Percentiles rank a stretch among this genome's conserved stretches.
Evolutionary conservation across 2,888 invertebrate genomes (phyloP).

Genomic region (Tenodera sinensis): DNA sequence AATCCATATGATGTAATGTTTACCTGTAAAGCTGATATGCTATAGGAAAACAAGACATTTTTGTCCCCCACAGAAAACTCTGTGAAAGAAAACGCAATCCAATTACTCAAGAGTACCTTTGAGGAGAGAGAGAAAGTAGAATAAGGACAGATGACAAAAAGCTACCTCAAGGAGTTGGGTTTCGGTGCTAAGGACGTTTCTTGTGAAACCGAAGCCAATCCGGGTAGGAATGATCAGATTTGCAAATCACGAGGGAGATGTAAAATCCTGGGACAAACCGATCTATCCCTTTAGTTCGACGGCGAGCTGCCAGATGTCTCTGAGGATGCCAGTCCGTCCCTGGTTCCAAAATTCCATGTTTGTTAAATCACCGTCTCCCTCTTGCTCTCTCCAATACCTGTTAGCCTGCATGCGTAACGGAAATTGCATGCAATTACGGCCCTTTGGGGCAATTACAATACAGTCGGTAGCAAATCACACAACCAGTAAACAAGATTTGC

Average conservation of each 20-base stretch:
- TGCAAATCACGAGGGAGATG: background rate
- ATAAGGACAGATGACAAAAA: too few species aligned
- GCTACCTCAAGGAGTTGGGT: too few species aligned
- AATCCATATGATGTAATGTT: too few species aligned
- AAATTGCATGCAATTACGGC: background rate
- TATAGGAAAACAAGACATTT: too few species aligned
- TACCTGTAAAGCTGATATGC: too few species aligned
- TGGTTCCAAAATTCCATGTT: background rate
- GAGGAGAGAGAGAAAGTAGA: too few species aligned
- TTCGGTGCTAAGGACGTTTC: background rate
- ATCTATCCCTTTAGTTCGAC: background rate
- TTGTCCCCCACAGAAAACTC: too few species aligned
- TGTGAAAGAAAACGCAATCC: too few species aligned
- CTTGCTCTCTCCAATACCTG: background rate
- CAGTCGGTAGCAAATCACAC: background rate
- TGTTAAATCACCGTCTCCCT: background rate
- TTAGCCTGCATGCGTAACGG: background rate
- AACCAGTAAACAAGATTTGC: background rate
- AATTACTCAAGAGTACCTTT: too few species aligned
- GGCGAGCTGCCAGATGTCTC: background rate
- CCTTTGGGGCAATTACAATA: background rate
- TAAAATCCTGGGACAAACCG: background rate
- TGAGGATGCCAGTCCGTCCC: background rate
- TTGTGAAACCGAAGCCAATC: background rate
- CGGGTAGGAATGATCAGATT: background rate